phyloP scores from a whole-genome alignment of 37 sponge, comb jelly and placozoan genomes.

The Eunapius fragilis region DNA sequence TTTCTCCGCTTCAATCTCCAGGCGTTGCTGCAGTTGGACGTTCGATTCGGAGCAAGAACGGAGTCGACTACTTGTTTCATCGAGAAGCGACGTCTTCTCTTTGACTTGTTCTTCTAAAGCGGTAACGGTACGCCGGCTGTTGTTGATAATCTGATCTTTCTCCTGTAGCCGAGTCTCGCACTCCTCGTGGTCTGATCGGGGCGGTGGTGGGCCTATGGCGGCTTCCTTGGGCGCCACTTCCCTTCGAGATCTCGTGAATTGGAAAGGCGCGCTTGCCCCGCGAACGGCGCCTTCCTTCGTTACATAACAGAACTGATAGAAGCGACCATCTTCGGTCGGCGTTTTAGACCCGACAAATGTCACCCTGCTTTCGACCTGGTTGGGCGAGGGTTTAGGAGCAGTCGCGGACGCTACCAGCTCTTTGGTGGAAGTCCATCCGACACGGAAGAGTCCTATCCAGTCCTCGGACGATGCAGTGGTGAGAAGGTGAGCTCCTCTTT shows the following conservation, averaged over 20 bases:
- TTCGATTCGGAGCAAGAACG: not conserved
- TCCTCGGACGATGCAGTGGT: slow-evolving; percentile 12
- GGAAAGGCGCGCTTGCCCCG: slow-evolving; percentile 33
- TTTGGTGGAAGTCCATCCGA: slow-evolving; percentile 57
- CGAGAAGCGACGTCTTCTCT: not conserved
- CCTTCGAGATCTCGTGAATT: not conserved
- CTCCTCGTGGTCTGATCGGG: not conserved
- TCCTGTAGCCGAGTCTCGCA: not conserved
- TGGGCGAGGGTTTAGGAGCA: slow-evolving; percentile 4
- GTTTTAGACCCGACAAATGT: slow-evolving; percentile 29
- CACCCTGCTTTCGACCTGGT: slow-evolving; percentile 10
- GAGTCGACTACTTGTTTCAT: slow-evolving; percentile 3
- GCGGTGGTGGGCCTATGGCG: not conserved
- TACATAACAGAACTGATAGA: slow-evolving; percentile 59
- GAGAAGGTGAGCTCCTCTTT: not conserved
- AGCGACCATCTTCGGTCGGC: slow-evolving; percentile 41
- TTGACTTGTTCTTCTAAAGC: not conserved
- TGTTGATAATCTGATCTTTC: not conserved
- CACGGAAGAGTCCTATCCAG: slow-evolving; percentile 69
- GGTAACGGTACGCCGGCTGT: not conserved
- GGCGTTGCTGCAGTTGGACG: not conserved
- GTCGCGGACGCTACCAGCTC: slow-evolving; percentile 66
- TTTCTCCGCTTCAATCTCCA: slow-evolving; percentile 6
- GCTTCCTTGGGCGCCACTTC: not conserved
- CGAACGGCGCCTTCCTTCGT: not conserved